phyloP scores from a whole-genome alignment of 2,888 invertebrate species.

The Kuschelorhynchus macadamiae region DNA sequence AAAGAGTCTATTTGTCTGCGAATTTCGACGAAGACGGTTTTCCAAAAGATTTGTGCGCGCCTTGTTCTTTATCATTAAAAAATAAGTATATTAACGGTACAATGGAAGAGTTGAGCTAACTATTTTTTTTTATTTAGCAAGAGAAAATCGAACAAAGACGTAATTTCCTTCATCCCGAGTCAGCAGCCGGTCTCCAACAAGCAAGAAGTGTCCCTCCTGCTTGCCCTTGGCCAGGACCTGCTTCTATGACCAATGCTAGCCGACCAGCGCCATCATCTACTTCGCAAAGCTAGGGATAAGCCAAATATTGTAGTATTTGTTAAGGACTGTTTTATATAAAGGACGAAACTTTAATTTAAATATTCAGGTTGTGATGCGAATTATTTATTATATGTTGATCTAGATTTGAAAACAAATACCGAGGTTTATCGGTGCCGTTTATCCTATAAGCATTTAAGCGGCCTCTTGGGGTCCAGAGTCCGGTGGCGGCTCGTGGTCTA shows the following conservation, averaged over 20 bases:
- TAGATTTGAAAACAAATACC: too few relatives aligned
- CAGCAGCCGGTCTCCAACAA: constrained; percentile 76
- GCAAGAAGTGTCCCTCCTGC: constrained; percentile 72
- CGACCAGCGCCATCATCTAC: constrained; percentile 35
- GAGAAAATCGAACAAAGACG: constrained; percentile 86
- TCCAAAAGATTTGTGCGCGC: too few relatives aligned
- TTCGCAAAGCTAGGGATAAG: constrained; percentile 51
- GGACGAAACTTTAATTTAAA: constrained; percentile 38
- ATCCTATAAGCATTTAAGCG: too few relatives aligned
- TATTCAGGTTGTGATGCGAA: not conserved
- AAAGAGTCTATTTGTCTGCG: too few relatives aligned
- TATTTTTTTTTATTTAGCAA: constrained; percentile 71
- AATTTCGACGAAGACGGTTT: too few relatives aligned
- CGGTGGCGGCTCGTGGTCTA: too few relatives aligned
- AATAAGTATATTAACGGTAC: too few relatives aligned
- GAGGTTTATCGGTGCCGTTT: too few relatives aligned
- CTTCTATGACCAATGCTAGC: constrained; percentile 75
- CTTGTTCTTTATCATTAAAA: too few relatives aligned
- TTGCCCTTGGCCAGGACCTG: constrained; percentile 87
- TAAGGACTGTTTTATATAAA: constrained; percentile 41
- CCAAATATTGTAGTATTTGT: constrained; percentile 47
- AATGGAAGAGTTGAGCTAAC: too few relatives aligned
- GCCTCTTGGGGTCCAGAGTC: too few relatives aligned
- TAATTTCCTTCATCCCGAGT: constrained; percentile 90
- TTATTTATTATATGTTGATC: too few relatives aligned